Base-by-base conservation (phyloP, 2,888 invertebrate species). In the Brachyopa scutellaris region DNA sequence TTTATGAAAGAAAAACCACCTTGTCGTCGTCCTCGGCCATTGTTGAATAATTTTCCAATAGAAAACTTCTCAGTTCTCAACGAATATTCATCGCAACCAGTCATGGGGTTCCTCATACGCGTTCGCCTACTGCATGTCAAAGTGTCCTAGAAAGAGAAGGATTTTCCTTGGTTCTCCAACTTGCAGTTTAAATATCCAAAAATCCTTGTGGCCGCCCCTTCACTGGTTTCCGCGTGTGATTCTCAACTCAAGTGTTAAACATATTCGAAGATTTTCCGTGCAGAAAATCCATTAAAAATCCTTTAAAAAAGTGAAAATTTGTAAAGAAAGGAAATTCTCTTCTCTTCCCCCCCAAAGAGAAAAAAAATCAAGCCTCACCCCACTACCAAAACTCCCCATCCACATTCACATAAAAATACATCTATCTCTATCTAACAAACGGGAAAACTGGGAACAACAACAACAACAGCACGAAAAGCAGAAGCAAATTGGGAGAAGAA, bases 91-190 rank as follows among this genome's bases (percentile, higher is more conserved):
- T 66, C 53, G 64, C 15, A 31, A 29, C n/a, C 53, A 66, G 70
- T 76, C 76, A 76, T 82, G 76, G 45, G 45, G 70, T 33, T 53
- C 61, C 77, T 64, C 36, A 55, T 61, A 64, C 70, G 70, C 70
- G 72, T 47, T 33, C 64, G 70, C 59, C 40, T 33, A 59, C 45
- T 82, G 76, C 70, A 53, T 72, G 70, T 70, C 61, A 78, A 77
- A 83, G 77, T 72, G 47, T 67, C 53, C 55, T 72, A 72, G 51
- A 64, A 77, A 77, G 61, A 72, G 55, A 76, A 55, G 11, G 26
- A 11, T 29, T 33, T 5, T n/a, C 36, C n/a, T 31, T 51, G 11
- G 9, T 31, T 51, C 29, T 8, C 26, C 36, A 49, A 15, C 11
- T 49, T 29, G 13, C 3, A 26, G 26, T 47, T 21, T 47, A 15